phyloP scores from a whole-genome alignment of 2,113 vertebrate genomes.

The Suricata suricatta region DNA sequence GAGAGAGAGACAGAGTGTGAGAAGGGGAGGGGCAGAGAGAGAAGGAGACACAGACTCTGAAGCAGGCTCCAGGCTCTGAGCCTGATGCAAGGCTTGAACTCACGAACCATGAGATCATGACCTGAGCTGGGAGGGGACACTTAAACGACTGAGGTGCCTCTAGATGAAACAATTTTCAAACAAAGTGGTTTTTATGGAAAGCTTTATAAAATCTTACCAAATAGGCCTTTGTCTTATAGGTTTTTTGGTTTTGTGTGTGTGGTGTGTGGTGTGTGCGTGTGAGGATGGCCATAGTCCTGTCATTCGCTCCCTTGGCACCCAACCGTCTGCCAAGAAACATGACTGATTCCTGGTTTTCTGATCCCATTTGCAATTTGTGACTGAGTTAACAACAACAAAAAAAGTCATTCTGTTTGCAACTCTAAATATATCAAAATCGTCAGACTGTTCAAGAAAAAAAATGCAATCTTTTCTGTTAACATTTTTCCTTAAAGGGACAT shows the following conservation, averaged over 20 bases:
- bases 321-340: slow-evolving; percentile 37
- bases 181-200: background rate
- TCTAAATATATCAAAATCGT: slow-evolving; percentile 52
- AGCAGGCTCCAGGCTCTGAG: too few species aligned
- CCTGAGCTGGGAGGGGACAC: too few species aligned
- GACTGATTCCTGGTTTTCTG: slow-evolving; percentile 27
- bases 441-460: slow-evolving; percentile 25
- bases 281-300: background rate
- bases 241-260: too few species aligned
- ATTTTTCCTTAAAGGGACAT: slow-evolving; percentile 39
- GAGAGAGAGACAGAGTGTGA: too few species aligned
- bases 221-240: background rate
- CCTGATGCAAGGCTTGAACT: too few species aligned
- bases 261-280: too few species aligned
- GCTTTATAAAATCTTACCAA: slow-evolving; percentile 45
- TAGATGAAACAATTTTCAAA: background rate
- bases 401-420: background rate
- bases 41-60: too few species aligned
- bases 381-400: background rate
- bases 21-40: too few species aligned
- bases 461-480: slow-evolving; percentile 20
- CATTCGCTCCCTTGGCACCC: background rate
- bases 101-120: too few species aligned
- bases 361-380: slow-evolving; percentile 52
- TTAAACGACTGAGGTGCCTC: too few species aligned